Evolutionary conservation across 2,113 vertebrate species (phyloP).

Genomic region (Oxyura jamaicensis): DNA sequence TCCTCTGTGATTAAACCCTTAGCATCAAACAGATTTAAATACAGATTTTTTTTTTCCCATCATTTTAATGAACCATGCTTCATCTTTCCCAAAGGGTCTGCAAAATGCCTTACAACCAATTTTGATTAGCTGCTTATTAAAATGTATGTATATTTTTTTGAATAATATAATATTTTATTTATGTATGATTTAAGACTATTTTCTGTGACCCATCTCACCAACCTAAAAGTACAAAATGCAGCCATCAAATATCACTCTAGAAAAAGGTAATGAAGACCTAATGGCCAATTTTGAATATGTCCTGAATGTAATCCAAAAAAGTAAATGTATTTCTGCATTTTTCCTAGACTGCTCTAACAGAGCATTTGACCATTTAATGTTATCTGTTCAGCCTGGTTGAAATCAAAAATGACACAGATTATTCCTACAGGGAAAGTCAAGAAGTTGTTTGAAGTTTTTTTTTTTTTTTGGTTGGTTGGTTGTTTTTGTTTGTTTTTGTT

Average conservation of each 20-base stretch:
- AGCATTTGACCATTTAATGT: not conserved
- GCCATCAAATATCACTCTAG: not conserved
- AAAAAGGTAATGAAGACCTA: not conserved
- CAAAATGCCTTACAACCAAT: conserved; percentile 48
- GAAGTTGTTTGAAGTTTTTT: not conserved
- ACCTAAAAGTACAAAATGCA: not conserved
- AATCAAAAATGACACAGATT: not conserved
- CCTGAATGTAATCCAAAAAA: not conserved
- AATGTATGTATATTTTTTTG: conserved; percentile 12
- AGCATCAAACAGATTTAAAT: conserved; percentile 61
- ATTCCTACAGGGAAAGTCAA: not conserved
- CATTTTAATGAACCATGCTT: conserved; percentile 52
- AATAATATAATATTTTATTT: conserved; percentile 7
- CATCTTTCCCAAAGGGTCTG: conserved; percentile 48
- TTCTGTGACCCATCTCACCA: not conserved
- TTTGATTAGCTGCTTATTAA: conserved; percentile 64
- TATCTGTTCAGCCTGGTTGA: not conserved
- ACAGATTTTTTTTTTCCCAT: not conserved
- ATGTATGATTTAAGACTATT: not conserved
- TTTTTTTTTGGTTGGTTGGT: no score
- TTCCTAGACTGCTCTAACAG: not conserved
- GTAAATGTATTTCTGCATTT: not conserved
- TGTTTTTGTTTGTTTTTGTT: no score
- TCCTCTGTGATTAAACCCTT: conserved; percentile 52
- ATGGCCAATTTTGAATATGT: not conserved